These are phyloP conservation scores for Belonocnema kinseyi DNA, from an alignment of 1,140 invertebrate genomes.

Conservation along the genomic window DNA sequence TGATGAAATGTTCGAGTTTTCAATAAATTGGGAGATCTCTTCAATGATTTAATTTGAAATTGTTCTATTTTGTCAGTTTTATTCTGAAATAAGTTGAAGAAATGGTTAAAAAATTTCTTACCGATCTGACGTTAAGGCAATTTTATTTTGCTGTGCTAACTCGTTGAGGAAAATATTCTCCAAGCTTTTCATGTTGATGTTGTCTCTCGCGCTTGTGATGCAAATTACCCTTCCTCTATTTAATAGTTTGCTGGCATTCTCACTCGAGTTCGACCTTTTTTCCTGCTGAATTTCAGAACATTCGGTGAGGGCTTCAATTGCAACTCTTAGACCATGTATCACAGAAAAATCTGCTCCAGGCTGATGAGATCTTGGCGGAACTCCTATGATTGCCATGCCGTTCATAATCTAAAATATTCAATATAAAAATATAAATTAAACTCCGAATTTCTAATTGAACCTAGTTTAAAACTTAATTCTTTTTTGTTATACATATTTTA, in stretches of 20 bases:
- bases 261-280: conserved; percentile 76
- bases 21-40: too few species aligned
- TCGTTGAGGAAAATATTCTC: conserved; percentile 90
- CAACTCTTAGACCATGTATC: conserved; percentile 89
- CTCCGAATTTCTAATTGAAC: background rate
- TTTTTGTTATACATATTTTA: conserved; percentile 7
- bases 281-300: conserved; percentile 84
- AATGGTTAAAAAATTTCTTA: conserved; percentile 59
- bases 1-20: too few species aligned
- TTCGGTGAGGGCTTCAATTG: conserved; percentile 90
- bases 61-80: too few species aligned
- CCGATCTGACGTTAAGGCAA: conserved; percentile 79
- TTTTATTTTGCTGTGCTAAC: conserved; percentile 87
- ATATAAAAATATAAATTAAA: conserved; percentile 23
- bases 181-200: conserved; percentile 87
- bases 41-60: too few species aligned
- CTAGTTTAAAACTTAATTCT: background rate
- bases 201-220: conserved; percentile 88
- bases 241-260: conserved; percentile 77
- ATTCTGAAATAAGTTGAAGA: conserved; percentile 36
- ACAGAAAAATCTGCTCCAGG: conserved; percentile 82
- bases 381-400: conserved; percentile 83
- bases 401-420: conserved; percentile 79
- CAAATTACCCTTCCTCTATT: conserved; percentile 90
- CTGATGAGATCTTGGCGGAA: conserved; percentile 77